These are phyloP conservation scores for Smutsia temminckii DNA, from an alignment of 2,797 vertebrate species.

Conservation along the genomic window DNA sequence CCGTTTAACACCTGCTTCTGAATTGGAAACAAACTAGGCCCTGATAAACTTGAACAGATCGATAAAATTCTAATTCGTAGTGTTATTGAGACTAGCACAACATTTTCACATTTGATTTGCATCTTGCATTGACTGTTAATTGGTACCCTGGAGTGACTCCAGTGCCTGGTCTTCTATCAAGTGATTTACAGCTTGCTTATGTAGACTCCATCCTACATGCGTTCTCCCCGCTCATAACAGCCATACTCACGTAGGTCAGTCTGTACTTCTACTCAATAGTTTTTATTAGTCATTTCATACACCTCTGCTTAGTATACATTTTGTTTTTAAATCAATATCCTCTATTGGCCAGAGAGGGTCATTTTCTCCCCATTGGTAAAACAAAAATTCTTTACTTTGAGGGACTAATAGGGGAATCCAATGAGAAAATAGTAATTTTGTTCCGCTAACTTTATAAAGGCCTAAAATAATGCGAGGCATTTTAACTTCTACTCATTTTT, in stretches of 20 bases:
- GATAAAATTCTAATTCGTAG: conserved; percentile 4
- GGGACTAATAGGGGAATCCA: neutral
- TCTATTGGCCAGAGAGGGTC: neutral
- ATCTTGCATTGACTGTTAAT: neutral
- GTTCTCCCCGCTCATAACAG: neutral
- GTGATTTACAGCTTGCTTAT: neutral
- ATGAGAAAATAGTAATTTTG: neutral
- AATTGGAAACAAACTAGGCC: conserved; percentile 19
- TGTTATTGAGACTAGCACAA: neutral
- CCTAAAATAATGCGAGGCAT: neutral
- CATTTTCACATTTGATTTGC: conserved; percentile 11
- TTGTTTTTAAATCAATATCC: neutral
- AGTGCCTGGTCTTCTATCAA: neutral
- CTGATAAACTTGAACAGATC: neutral
- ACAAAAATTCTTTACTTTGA: neutral
- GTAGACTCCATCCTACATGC: neutral
- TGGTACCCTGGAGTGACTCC: neutral
- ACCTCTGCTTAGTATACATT: neutral
- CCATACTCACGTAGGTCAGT: neutral
- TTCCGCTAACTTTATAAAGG: neutral
- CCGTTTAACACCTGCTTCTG: neutral
- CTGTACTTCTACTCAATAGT: neutral
- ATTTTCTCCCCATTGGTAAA: neutral
- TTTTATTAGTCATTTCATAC: neutral
- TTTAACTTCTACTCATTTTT: neutral